Conservation (phyloP, 1,140 invertebrate genomes). For the Dendrolimus kikuchii region DNA sequence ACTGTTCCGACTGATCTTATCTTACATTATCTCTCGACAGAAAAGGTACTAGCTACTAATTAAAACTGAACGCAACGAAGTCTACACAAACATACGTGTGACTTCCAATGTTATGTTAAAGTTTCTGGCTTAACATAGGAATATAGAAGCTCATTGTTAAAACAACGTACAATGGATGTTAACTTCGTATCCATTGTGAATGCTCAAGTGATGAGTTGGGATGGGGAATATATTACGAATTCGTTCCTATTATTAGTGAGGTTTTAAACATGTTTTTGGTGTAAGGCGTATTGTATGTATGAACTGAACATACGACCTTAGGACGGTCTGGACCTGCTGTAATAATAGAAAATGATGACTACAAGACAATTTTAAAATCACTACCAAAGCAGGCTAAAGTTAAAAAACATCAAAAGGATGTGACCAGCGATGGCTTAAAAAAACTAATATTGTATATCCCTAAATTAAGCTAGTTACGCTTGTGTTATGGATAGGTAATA, state of each 20-base stretch:
- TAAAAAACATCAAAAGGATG: no score
- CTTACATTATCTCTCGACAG: no score
- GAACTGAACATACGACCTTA: no score
- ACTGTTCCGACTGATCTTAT: no score
- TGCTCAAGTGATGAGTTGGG: slow-evolving; percentile 39
- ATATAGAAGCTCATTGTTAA: slow-evolving; percentile 25
- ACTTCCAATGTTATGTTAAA: slow-evolving; percentile 14
- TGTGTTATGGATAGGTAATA: no score
- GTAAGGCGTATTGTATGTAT: not conserved
- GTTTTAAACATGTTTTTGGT: not conserved
- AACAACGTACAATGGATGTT: slow-evolving; percentile 31
- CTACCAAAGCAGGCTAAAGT: no score
- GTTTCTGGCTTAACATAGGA: slow-evolving; percentile 10
- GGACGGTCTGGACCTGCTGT: not conserved
- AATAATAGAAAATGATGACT: no score
- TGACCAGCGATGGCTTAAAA: no score
- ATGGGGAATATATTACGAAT: slow-evolving; percentile 40
- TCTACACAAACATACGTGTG: slow-evolving; percentile 7
- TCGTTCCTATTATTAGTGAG: slow-evolving; percentile 20
- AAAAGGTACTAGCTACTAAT: no score
- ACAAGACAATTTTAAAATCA: no score
- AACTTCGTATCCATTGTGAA: slow-evolving; percentile 36
- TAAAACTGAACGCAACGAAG: not conserved
- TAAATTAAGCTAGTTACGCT: no score
- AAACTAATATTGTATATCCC: no score